Conservation (phyloP, 2,888 invertebrate genomes). For the Nemapogon koenigi region DNA sequence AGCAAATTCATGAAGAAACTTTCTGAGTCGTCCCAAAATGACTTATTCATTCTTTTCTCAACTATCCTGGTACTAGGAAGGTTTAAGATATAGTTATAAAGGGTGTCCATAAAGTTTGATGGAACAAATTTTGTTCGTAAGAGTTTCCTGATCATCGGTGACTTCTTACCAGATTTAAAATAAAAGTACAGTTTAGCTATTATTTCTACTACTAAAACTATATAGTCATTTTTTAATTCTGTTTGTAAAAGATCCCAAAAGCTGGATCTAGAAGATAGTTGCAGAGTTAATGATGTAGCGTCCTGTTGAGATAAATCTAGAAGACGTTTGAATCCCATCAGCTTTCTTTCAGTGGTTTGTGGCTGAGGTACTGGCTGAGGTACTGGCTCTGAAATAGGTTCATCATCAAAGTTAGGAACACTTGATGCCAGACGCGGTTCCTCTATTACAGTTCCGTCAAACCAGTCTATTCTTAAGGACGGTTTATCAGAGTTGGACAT, state of each 20-base stretch:
- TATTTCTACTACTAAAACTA: constrained; percentile 51
- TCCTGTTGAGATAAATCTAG: constrained; percentile 41
- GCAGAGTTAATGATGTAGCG: constrained; percentile 40
- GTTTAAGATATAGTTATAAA: constrained; percentile 32
- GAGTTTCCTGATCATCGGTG: constrained; percentile 30
- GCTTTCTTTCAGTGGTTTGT: constrained; percentile 36
- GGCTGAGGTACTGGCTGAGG: constrained; percentile 20
- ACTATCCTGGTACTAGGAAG: constrained; percentile 37
- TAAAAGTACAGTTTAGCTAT: constrained; percentile 40
- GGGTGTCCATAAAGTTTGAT: constrained; percentile 34
- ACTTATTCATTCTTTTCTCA: constrained; percentile 43
- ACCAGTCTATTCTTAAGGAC: constrained; percentile 53
- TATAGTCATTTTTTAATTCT: constrained; percentile 48
- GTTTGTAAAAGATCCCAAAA: constrained; percentile 48
- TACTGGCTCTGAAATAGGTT: constrained; percentile 8
- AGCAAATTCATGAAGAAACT: constrained; percentile 34
- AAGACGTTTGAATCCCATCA: constrained; percentile 52
- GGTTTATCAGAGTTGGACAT: constrained; percentile 37
- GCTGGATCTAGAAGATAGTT: constrained; percentile 44
- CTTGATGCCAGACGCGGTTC: constrained; percentile 18
- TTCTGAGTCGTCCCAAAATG: constrained; percentile 50
- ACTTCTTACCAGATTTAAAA: constrained; percentile 32
- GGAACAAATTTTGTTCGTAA: constrained; percentile 34
- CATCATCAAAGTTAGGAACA: not conserved
- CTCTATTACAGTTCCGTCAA: constrained; percentile 50